Base-by-base conservation (phyloP, 2,113 vertebrate species). In the Misgurnus anguillicaudatus region DNA sequence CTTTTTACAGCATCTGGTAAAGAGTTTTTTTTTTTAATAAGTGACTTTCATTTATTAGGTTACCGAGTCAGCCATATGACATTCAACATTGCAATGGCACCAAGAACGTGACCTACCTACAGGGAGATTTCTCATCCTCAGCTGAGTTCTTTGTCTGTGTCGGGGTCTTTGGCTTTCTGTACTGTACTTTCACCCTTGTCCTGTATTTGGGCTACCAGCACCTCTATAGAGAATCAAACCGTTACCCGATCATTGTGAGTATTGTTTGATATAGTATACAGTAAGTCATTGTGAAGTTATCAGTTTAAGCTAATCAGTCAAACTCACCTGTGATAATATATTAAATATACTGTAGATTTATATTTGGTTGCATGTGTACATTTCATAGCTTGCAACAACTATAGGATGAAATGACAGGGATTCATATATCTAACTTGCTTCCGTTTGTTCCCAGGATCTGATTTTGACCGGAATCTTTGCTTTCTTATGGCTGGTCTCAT, bases 401-500 rank as follows among this genome's bases (percentile, higher is more conserved):
- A 31, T 2, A 31, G 1, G 24, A 31, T 31, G 24, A 31, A 31
- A 31, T 31, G n/a, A 13, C n/a, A 41, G 39, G 31, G 16, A 53
- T 41, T 57, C 31, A 1, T 42, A n/a, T n/a, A 10, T 7, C 38
- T 42, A 60, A 73, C 38, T 21, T 45, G 5, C 0, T 19, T 19
- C 13, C 70, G 9, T 81, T 45, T 77, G 0, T 16, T 48, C 7
- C 6, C 66, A 98, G 97, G 97, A 99, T 89, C 93, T 99, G 86
- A 87, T 94, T 10, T 39, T 97, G 88, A 98, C 96, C 0, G 91
- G 92, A 13, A 92, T 89, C 85, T 99, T 99, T 61, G 90, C 96
- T 68, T 98, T 99, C 91, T 90, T 98, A 80, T 98, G 97, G 97
- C 91, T 98, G 73, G 96, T 98, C 85, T 96, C 95, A 0, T 95